Conservation (phyloP, 2,888 invertebrate species). For the Ornithoptera priamus region DNA sequence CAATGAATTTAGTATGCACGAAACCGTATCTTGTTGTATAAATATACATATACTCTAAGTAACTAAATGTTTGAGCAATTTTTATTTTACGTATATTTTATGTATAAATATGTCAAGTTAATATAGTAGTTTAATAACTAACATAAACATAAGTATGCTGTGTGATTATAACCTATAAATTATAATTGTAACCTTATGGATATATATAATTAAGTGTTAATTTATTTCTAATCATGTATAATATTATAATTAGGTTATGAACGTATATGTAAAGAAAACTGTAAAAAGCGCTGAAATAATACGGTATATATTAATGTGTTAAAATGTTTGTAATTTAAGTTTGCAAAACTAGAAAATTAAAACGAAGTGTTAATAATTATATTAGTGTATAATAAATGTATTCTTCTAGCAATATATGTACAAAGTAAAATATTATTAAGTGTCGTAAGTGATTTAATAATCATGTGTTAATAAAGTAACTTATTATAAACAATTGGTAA, state of each 20-base stretch:
- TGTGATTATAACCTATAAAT: too few relatives aligned
- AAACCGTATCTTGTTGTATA: background rate
- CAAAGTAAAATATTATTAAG: background rate
- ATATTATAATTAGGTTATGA: background rate
- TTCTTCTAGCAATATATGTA: background rate
- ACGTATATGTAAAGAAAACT: background rate
- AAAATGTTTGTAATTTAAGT: too few relatives aligned
- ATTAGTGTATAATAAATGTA: background rate
- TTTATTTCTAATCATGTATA: background rate
- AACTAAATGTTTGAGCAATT: background rate
- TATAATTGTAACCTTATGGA: too few relatives aligned
- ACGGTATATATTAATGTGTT: background rate
- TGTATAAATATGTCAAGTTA: too few relatives aligned
- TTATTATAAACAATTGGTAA: background rate
- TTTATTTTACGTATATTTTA: background rate
- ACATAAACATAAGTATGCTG: too few relatives aligned
- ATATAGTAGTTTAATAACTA: too few relatives aligned
- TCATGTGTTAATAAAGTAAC: background rate
- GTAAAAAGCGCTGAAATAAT: background rate
- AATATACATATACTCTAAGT: background rate
- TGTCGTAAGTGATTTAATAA: conserved; percentile 2
- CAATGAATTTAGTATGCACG: conserved; percentile 10
- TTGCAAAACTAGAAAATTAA: background rate
- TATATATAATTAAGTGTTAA: too few relatives aligned
- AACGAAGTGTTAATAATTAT: background rate